Conservation (phyloP, 2,113 vertebrate species). For the Rynchops niger region DNA sequence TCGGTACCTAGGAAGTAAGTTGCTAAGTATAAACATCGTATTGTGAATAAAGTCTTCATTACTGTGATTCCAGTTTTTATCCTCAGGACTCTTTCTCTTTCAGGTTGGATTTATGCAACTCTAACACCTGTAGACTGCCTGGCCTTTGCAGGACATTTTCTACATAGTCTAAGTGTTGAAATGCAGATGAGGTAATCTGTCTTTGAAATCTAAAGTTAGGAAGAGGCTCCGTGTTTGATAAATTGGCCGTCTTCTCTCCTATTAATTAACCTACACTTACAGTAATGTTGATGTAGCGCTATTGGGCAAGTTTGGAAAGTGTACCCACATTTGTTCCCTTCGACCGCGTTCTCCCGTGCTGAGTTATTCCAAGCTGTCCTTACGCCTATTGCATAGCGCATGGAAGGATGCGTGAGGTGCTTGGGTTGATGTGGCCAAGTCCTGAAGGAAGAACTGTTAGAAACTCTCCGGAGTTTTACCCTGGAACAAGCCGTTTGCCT, state of each 20-base stretch:
- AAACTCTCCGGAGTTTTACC: background rate
- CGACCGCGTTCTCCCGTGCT: rapidly evolving
- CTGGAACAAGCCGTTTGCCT: background rate
- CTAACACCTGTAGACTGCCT: constrained; percentile 96
- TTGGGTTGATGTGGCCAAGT: background rate
- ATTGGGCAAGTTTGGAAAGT: background rate
- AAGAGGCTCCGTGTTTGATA: background rate
- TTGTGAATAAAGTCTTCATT: background rate
- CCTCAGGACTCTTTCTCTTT: background rate
- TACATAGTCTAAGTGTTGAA: constrained; percentile 95
- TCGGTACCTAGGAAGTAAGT: background rate
- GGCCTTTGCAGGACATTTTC: constrained; percentile 94
- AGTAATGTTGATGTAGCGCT: background rate
- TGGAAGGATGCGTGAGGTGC: background rate
- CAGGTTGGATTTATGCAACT: constrained; percentile 97
- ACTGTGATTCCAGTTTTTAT: background rate
- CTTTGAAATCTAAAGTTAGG: background rate
- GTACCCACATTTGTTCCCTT: background rate
- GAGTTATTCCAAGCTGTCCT: background rate
- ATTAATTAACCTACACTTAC: background rate
- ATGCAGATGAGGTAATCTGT: constrained; percentile 94
- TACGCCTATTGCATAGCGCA: rapidly evolving
- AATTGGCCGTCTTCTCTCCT: background rate
- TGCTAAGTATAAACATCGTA: background rate
- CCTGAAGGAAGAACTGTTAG: background rate